Conservation (phyloP, 2,113 vertebrate species). For the Hydrolagus affinis region DNA sequence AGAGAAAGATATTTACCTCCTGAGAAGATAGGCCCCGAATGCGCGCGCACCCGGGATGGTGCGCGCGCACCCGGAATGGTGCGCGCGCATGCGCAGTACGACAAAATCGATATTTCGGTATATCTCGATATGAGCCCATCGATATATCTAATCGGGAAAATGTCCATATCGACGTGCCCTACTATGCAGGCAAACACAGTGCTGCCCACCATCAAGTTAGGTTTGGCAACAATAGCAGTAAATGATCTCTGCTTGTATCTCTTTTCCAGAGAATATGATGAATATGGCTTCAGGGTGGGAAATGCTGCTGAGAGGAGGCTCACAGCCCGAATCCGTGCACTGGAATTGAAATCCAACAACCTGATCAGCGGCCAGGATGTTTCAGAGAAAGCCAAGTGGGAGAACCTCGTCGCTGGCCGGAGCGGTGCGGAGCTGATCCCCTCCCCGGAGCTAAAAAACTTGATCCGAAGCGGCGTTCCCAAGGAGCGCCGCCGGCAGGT, state of each 20-base stretch:
- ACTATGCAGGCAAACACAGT: too few species aligned
- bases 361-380: slow-evolving; percentile 60
- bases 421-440: slow-evolving; percentile 50
- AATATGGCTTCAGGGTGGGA: slow-evolving; percentile 82
- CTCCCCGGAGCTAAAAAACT: slow-evolving; percentile 63
- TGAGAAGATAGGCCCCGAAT: too few species aligned
- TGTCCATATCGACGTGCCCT: too few species aligned
- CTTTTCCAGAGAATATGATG: slow-evolving; percentile 68
- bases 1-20: too few species aligned
- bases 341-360: slow-evolving; percentile 79
- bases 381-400: slow-evolving; percentile 70
- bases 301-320: slow-evolving; percentile 85
- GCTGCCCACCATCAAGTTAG: neutral
- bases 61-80: too few species aligned
- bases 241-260: neutral
- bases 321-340: slow-evolving; percentile 79
- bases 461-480: slow-evolving; percentile 74
- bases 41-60: too few species aligned
- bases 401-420: slow-evolving; percentile 57
- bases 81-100: too few species aligned
- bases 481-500: slow-evolving; percentile 63
- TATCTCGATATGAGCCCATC: too few species aligned
- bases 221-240: neutral
- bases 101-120: too few species aligned
- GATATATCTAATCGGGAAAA: too few species aligned